Base-by-base conservation (phyloP, 2,797 vertebrate species). In the Karalla daura region DNA sequence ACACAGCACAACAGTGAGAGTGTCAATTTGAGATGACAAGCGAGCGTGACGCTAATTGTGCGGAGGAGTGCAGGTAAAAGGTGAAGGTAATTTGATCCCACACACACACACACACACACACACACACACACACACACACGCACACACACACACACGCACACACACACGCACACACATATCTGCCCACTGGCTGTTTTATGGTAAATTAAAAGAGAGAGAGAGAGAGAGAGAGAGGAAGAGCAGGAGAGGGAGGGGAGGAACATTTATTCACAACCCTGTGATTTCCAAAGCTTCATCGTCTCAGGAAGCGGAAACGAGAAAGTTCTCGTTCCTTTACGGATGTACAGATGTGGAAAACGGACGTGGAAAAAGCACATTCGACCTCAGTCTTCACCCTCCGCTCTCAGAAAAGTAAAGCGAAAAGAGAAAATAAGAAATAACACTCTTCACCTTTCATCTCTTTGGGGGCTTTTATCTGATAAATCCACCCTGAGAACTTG, bases 11-110 rank as follows among this genome's bases (percentile, higher is more conserved):
- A 85, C 79, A 71, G 81, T 80, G n/a, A 55, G 79, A 53, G 69
- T 78, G 71, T 86, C 82, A 74, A 70, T 81, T 83, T 60, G 32
- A 86, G 79, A 81, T 80, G 86, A 90, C 86, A 78, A 78, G 81
- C 40, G 41, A 80, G 82, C 59, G 50, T 76, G 78, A 70, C 46
- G 63, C 81, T 90, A 89, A 89, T 86, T 86, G 83, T 47, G n/a
- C 62, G 18, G 76, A 79, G 74, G 75, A 84, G 80, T 55, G 63
- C 69, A 76, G 81, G 85, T 87, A 86, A 85, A 83, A 84, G 76
- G 86, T 86, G 79, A 80, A 54, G 36, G 64, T 64, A 67, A 82
- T 80, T 71, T 76, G 70, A 90, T 78, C 83, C 67, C 68, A n/a
- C n/a, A n/a, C n/a, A n/a, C n/a, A n/a, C n/a, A n/a, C n/a, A n/a